Evolutionary conservation across 1,140 invertebrate genomes (phyloP), one percentile per base, ranked within the genome.

Genomic region (Drosophila yakuba): DNA sequence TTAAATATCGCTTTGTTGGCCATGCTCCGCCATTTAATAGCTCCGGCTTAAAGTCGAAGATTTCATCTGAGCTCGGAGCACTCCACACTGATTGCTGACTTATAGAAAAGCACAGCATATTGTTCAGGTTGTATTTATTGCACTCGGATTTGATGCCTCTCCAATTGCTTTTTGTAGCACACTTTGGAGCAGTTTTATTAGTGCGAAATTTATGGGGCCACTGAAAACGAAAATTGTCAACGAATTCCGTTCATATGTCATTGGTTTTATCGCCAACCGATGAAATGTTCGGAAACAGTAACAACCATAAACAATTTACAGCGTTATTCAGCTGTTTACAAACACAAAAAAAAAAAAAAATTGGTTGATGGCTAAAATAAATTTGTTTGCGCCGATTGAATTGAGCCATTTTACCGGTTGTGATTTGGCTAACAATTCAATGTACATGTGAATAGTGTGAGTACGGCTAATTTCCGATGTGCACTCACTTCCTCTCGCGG

Each of bases 1-100:
- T 85, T 81, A 85, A 85, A 85, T 85, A 85, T 85, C 82, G 82
- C 86, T 85, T 85, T 81, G 68, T 69, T 80, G 72, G 66, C 77
- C 43, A 43, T 59, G 58, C 25, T 23, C 38, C 25, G 35, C 28
- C 17, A 63, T 60, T 84, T 84, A 83, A 83, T 76, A 80, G 64
- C 57, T 41, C 5, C 28, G 7, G 32, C 48, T 72, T 72, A 41
- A 64, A 57, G 38, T 23, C 50, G 35, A 67, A 35, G 62, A 67
- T 38, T 47, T 45, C 41, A 41, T 32, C 20, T n/a, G 14, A 43
- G 15, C 60, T 14, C 17, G 5, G 11, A 23, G 25, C 4, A 10
- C 12, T 12, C 23, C 15, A n/a, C 44, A 32, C 50, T 48, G 23
- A 66, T 38, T 25, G 14, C 25, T 11, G 60, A 10, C 28, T 64